Percentiles rank a stretch among this genome's conserved stretches.
Conservation (phyloP, 2,888 invertebrate genomes). For the Subacronicta megacephala region DNA sequence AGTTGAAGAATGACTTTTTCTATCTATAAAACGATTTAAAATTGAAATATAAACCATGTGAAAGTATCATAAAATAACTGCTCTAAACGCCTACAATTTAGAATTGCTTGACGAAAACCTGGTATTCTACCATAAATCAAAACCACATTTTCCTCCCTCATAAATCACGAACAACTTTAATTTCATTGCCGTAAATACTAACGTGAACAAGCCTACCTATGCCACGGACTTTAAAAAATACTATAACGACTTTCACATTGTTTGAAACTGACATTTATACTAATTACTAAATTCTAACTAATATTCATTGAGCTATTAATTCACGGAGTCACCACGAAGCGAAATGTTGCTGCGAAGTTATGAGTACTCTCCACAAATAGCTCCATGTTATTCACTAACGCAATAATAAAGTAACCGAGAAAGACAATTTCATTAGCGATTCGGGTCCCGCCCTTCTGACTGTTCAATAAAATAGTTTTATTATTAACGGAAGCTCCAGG, state of each 20-base stretch:
- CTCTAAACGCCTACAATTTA: no score
- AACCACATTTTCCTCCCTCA: conserved; percentile 12
- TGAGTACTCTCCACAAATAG: neutral
- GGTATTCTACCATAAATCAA: conserved; percentile 25
- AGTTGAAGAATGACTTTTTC: no score
- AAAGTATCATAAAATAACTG: conserved; percentile 12
- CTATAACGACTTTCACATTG: conserved; percentile 28
- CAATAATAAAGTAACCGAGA: no score
- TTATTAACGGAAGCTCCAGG: no score
- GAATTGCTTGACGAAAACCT: conserved; percentile 6
- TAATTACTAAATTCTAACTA: conserved; percentile 26
- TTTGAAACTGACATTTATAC: conserved; percentile 1
- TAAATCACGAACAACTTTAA: conserved; percentile 28
- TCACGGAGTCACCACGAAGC: neutral
- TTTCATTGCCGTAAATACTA: conserved; percentile 4
- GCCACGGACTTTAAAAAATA: conserved; percentile 1
- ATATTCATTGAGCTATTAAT: neutral
- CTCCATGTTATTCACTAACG: no score
- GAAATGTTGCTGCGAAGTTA: neutral
- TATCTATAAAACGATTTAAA: neutral
- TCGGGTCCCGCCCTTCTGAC: no score
- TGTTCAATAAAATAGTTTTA: no score
- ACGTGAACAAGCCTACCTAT: conserved; percentile 14
- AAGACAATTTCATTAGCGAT: no score
- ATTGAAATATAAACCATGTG: neutral